Evolutionary conservation across 2,888 invertebrate species (phyloP).

Genomic region (Idaea straminata): DNA sequence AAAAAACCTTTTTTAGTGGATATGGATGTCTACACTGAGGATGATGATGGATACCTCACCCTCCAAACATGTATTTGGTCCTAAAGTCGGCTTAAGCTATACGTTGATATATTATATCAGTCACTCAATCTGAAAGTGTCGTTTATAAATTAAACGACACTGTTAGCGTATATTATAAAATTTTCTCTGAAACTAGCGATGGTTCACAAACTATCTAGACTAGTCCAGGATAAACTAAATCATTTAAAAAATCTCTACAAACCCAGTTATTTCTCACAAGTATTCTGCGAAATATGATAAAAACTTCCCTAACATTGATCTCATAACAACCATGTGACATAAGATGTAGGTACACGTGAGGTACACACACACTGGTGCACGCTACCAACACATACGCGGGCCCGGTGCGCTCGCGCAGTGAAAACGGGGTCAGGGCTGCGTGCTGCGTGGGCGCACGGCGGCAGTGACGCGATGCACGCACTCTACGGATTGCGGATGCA

Average conservation of each 20-base stretch:
- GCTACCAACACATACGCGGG: slow-evolving; percentile 21
- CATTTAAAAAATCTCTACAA: neutral
- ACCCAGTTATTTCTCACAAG: neutral
- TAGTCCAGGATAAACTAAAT: neutral
- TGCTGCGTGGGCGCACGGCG: slow-evolving; percentile 37
- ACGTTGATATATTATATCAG: too few species aligned
- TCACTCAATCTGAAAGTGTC: too few species aligned
- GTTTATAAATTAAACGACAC: too few species aligned
- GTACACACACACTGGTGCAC: slow-evolving; percentile 30
- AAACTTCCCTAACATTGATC: neutral
- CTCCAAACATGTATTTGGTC: too few species aligned
- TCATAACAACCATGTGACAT: slow-evolving; percentile 49
- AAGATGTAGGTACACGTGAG: slow-evolving; percentile 38
- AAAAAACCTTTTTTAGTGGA: too few species aligned
- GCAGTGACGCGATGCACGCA: slow-evolving; percentile 27
- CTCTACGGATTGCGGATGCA: slow-evolving; percentile 56
- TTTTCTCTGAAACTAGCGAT: too few species aligned
- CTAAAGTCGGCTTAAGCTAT: too few species aligned
- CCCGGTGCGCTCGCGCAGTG: slow-evolving; percentile 45
- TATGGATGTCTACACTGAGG: too few species aligned
- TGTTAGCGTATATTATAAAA: too few species aligned
- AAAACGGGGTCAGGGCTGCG: slow-evolving; percentile 70
- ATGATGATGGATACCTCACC: too few species aligned
- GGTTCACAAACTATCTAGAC: too few species aligned
- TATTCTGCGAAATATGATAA: neutral